phyloP scores from a whole-genome alignment of 2,888 invertebrate genomes.

The Drosophila affinis region DNA sequence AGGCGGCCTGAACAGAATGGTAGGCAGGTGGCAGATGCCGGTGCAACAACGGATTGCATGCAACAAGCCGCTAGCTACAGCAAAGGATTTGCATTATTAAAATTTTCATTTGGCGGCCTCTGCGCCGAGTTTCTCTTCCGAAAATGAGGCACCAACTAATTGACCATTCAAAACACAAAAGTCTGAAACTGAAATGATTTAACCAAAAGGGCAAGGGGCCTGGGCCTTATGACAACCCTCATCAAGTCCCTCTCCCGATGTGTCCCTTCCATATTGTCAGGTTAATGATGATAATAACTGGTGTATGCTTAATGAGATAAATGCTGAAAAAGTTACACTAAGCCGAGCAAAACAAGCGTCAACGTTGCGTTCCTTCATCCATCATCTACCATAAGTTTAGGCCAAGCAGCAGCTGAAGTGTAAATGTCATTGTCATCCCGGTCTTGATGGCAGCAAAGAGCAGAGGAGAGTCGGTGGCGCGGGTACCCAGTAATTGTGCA shows the following conservation, averaged over 20 bases:
- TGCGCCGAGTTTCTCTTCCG: not conserved
- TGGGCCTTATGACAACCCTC: not conserved
- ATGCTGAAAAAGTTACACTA: slow-evolving; percentile 45
- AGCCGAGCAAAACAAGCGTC: slow-evolving; percentile 43
- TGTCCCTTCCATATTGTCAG: not conserved
- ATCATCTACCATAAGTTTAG: slow-evolving; percentile 65
- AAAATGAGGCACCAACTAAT: slow-evolving; percentile 32
- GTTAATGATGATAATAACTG: slow-evolving; percentile 19
- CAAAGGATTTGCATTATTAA: slow-evolving; percentile 74
- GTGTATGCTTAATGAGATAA: slow-evolving; percentile 65
- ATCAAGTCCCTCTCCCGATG: not conserved
- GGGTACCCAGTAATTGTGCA: slow-evolving; percentile 15
- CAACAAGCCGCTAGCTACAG: slow-evolving; percentile 62
- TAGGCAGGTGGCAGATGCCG: not conserved
- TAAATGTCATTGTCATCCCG: slow-evolving; percentile 74
- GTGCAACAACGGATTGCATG: slow-evolving; percentile 36
- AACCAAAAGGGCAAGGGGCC: not conserved
- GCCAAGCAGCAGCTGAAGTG: slow-evolving; percentile 71
- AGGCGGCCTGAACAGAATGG: slow-evolving; percentile 21
- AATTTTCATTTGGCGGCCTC: slow-evolving; percentile 63
- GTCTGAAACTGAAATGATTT: not conserved
- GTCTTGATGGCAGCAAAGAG: slow-evolving; percentile 8
- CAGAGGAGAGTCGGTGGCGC: slow-evolving; percentile 11
- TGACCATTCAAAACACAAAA: slow-evolving; percentile 25
- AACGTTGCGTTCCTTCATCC: slow-evolving; percentile 60